Evolutionary conservation across 2,797 vertebrate species (phyloP), one percentile per base, ranked within the genome.

Genomic region (Siniperca undulata): DNA sequence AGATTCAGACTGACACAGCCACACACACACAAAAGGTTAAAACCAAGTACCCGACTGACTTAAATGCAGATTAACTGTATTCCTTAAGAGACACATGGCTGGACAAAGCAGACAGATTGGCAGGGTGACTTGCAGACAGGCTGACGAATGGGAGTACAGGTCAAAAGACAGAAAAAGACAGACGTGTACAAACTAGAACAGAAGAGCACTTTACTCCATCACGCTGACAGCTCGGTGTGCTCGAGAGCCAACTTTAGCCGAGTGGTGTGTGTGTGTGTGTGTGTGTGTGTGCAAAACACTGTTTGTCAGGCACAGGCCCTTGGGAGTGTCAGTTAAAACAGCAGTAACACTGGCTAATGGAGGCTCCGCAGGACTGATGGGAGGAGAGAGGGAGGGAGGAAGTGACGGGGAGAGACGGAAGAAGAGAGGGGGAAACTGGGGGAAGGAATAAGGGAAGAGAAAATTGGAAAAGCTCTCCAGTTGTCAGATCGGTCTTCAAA

Each of bases 261-360:
- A 83, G 76, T 10, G 70, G 30, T 55, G 42, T 34, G 36, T 17
- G 46, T 52, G 30, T 67, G 34, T 17, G 46, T 52, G 30, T 67
- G 34, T 62, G 67, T 59, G 17, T 64, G 65, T 50, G 34, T 82
- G 58, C 36, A 36, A 30, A 30, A 9, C 38, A 6, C 68, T 76
- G 79, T 76, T 40, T 84, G 83, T 81, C 72, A 76, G 59, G 72
- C 58, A 11, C 50, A 34, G 38, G 67, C 81, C 75, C 80, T 62
- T 17, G 38, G 16, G 27, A 10, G 75, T 84, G 80, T 82, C 87
- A 88, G 64, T 68, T 65, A 53, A 64, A 83, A 75, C 82, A 77
- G 76, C 67, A 77, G 61, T 22, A 36, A 62, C 81, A 71, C 52
- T 19, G 22, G n/a, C 87, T 86, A 88, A 92, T 88, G 83, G 86